These are phyloP conservation scores for Pseudomyrmex pallidus DNA, from an alignment of 1,140 invertebrate species.

Conservation along the genomic window DNA sequence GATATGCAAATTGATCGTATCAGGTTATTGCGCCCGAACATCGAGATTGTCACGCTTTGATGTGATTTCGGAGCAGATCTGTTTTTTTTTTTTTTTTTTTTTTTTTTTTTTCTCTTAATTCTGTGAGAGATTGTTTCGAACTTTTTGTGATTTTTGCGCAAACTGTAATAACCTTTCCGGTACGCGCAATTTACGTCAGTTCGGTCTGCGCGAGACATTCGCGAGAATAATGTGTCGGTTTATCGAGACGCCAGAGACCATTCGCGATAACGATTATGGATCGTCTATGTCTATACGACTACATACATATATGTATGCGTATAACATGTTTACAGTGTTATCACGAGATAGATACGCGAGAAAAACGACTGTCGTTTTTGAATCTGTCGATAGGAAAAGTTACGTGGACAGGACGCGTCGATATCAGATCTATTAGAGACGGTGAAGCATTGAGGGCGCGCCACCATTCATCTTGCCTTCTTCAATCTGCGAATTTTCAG, in stretches of 20 bases:
- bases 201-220: background rate
- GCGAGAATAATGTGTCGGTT: constrained; percentile 32
- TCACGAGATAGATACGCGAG: constrained; percentile 17
- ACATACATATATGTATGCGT: too few species aligned
- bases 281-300: constrained; percentile 17
- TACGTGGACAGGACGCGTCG: background rate
- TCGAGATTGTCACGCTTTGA: constrained; percentile 43
- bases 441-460: constrained; percentile 4
- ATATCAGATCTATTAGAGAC: constrained; percentile 22
- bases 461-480: background rate
- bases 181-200: constrained; percentile 6
- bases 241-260: constrained; percentile 20
- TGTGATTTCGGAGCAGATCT: background rate
- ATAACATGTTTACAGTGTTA: constrained; percentile 26
- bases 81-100: background rate
- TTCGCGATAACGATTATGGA: constrained; percentile 36
- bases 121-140: constrained; percentile 17
- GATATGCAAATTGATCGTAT: constrained; percentile 64
- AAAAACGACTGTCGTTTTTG: constrained; percentile 20
- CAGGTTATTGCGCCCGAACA: constrained; percentile 54
- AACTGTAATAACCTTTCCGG: too few species aligned
- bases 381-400: constrained; percentile 16
- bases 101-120: background rate
- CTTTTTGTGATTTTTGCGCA: too few species aligned
- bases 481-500: constrained; percentile 12